Base-by-base conservation (phyloP, 2,797 vertebrate species). In the Leptoclinus maculatus region DNA sequence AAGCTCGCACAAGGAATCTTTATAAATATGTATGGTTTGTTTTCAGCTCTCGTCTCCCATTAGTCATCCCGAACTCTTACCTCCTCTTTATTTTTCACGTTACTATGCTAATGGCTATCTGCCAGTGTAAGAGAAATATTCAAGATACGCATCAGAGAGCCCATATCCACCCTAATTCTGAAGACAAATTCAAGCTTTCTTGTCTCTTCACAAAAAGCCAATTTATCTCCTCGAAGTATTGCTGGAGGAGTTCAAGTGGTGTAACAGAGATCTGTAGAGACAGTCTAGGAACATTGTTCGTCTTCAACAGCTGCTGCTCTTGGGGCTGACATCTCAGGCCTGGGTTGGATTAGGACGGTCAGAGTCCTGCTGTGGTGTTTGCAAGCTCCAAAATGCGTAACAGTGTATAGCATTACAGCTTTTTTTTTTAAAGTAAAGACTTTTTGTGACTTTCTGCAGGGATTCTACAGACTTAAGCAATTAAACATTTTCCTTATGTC, bases 201-300 rank as follows among this genome's bases (percentile, higher is more conserved):
- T 80, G 80, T 88, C 66, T 73, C 49, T 54, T 80, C 57, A 80
- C 17, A 76, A 82, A 84, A 82, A n/a, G 64, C 49, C 79, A 51
- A 66, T 79, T 79, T 74, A 78, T 86, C 76, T 83, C 63, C 62
- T 78, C 25, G 45, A 79, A 80, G 60, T 49, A 67, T 82, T 80
- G 79, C 58, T 68, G 71, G 71, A 66, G 38, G 59, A 80, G 74
- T 81, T 82, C 67, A 57, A 64, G 59, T 76, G 57, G 45, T 73
- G 32, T 45, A 74, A 74, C 59, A 66, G 68, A 58, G 57, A 71
- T 77, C 39, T 73, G 74, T 14, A n/a, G 23, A 71, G 70, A 78
- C 68, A 43, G 56, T 58, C 16, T 2, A 29, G 47, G 34, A 70
- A 66, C 32, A 32, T 12, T 49, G 27, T 65, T 82, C 38, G 29